Evolutionary conservation across 1,140 invertebrate species (phyloP).

Genomic region (Metaphire vulgaris): DNA sequence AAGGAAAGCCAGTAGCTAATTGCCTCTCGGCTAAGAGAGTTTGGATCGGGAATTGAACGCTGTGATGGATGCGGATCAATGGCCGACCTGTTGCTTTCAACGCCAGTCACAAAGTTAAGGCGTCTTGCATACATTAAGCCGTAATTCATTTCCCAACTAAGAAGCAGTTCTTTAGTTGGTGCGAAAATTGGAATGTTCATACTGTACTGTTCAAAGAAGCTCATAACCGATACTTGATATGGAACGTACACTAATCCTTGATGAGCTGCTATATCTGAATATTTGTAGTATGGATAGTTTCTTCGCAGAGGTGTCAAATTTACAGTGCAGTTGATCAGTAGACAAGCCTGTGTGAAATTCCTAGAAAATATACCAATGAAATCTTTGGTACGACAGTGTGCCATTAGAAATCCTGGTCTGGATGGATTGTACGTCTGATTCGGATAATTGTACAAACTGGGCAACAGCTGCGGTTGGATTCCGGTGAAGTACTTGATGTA

Average conservation of each 20-base stretch:
- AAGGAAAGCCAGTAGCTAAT: slow-evolving; percentile 27
- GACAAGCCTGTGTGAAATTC: background rate
- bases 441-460: background rate
- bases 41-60: slow-evolving; percentile 22
- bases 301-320: background rate
- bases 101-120: background rate
- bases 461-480: background rate
- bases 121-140: slow-evolving; percentile 20
- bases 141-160: slow-evolving; percentile 1
- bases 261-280: slow-evolving; percentile 26
- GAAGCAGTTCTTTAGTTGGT: slow-evolving; percentile 27
- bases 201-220: slow-evolving; percentile 27
- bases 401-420: background rate
- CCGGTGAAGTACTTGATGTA: slow-evolving; percentile 17
- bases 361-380: background rate
- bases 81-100: background rate
- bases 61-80: slow-evolving; percentile 7
- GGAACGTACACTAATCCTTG: slow-evolving; percentile 29
- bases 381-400: background rate
- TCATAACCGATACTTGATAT: slow-evolving; percentile 26
- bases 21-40: background rate
- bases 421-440: background rate
- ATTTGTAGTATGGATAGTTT: background rate
- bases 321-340: background rate
- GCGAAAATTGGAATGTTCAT: slow-evolving; percentile 30